Conservation (phyloP, 64 coral and sea anemone genomes). For the Catalaphyllia jardinei region DNA sequence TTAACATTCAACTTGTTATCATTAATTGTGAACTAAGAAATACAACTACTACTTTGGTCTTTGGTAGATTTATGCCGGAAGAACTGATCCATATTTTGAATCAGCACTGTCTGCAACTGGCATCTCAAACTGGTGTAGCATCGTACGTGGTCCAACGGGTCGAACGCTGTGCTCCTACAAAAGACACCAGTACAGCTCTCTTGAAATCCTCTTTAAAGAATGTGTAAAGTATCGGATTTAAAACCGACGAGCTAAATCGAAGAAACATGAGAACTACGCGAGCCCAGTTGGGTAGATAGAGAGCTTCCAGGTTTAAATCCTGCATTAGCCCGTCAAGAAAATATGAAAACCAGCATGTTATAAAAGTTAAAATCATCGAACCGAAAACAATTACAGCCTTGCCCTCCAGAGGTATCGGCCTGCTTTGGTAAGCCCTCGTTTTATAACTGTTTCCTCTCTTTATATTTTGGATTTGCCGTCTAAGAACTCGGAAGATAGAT, state of each 20-base stretch:
- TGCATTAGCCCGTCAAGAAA: constrained; percentile 65
- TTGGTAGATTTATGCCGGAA: no score
- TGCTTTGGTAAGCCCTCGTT: constrained; percentile 34
- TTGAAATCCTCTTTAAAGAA: constrained; percentile 93
- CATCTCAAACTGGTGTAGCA: no score
- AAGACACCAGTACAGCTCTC: constrained; percentile 5
- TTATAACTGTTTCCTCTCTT: constrained; percentile 40
- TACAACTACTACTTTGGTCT: no score
- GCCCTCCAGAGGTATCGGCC: constrained; percentile 37
- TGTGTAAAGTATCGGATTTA: constrained; percentile 85
- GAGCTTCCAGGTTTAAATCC: constrained; percentile 50
- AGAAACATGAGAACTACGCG: constrained; percentile 58
- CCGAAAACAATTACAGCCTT: constrained; percentile 81
- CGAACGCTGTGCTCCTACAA: no score
- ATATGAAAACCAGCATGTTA: constrained; percentile 81
- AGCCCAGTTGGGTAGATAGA: constrained; percentile 40
- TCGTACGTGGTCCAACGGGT: no score
- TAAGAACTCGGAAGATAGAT: constrained; percentile 63
- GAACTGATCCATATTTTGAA: no score
- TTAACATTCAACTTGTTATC: no score
- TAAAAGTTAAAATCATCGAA: constrained; percentile 72
- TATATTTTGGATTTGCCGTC: constrained; percentile 66
- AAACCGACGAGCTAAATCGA: constrained; percentile 54
- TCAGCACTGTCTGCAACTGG: no score
- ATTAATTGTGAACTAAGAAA: no score